phyloP scores from a whole-genome alignment of 1,140 invertebrate genomes.

The Diplogasteroides magnus region DNA sequence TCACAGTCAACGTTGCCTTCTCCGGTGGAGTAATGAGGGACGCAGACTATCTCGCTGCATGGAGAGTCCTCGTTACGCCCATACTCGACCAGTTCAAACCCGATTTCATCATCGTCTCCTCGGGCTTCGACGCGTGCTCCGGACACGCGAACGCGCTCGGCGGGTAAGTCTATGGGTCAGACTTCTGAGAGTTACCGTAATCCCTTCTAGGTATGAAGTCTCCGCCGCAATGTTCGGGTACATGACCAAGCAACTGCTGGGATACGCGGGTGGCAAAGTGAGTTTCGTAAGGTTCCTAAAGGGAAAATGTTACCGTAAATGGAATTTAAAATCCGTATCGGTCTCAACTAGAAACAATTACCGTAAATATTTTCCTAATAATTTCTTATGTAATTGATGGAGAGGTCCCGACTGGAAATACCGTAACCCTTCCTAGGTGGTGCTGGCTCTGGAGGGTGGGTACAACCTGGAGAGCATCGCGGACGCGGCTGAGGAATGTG shows the following conservation, averaged over 20 bases:
- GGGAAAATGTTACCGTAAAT: too few relatives aligned
- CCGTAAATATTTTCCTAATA: too few relatives aligned
- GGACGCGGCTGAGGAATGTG: conserved; percentile 93
- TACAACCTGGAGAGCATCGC: conserved; percentile 92
- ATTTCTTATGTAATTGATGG: too few relatives aligned
- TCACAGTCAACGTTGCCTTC: conserved; percentile 95
- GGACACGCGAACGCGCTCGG: conserved; percentile 91
- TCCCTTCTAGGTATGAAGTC: conserved; percentile 44
- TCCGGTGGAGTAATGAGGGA: conserved; percentile 87
- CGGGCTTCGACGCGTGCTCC: conserved; percentile 90
- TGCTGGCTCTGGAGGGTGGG: conserved; percentile 76
- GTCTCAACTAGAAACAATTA: too few relatives aligned
- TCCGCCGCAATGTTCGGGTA: conserved; percentile 70
- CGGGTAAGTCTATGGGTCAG: conserved; percentile 68
- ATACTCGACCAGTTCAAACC: conserved; percentile 86
- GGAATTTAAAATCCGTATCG: too few relatives aligned
- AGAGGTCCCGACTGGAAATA: too few relatives aligned
- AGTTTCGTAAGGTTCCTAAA: too few relatives aligned
- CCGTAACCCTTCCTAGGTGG: too few relatives aligned
- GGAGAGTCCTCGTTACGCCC: conserved; percentile 83
- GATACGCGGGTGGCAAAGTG: conserved; percentile 79
- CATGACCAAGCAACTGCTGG: conserved; percentile 89
- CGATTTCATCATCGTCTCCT: conserved; percentile 88
- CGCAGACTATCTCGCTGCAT: conserved; percentile 90
- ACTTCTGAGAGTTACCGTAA: not conserved